phyloP scores from a whole-genome alignment of 1,140 invertebrate genomes.

The Trachymyrmex septentrionalis region DNA sequence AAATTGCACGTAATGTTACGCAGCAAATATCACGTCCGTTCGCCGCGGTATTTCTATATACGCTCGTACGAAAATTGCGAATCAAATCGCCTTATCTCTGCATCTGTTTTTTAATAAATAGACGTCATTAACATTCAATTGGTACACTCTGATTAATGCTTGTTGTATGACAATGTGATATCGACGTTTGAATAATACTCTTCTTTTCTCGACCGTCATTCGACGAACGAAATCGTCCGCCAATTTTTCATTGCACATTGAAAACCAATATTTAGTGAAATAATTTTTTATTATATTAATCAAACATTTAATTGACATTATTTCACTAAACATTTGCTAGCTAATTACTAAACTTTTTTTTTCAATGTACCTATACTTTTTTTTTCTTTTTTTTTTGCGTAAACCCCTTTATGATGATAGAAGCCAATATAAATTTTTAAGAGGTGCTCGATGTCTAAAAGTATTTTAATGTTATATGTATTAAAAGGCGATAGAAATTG shows the following conservation, averaged over 20 bases:
- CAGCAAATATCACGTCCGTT: neutral
- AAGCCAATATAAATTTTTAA: neutral
- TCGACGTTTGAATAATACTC: slow-evolving; percentile 1
- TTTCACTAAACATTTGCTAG: no score
- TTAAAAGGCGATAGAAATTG: neutral
- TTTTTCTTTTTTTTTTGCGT: no score
- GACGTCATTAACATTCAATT: slow-evolving; percentile 21
- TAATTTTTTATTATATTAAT: no score
- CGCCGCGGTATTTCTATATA: neutral
- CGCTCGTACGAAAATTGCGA: neutral
- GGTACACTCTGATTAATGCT: neutral
- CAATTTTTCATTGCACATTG: neutral
- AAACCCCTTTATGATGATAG: no score
- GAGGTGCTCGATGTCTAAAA: neutral
- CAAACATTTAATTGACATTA: no score
- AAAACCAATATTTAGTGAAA: no score
- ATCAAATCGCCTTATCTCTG: neutral
- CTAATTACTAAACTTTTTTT: no score
- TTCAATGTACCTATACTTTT: no score
- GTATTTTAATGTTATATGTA: neutral
- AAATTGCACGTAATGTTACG: slow-evolving; percentile 29
- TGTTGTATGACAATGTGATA: neutral
- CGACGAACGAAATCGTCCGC: neutral
- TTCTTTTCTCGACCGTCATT: slow-evolving; percentile 32
- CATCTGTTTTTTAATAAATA: slow-evolving; percentile 45